These are phyloP conservation scores for Lasioglossum marginatum DNA, from an alignment of 2,888 invertebrate species.

Conservation along the genomic window DNA sequence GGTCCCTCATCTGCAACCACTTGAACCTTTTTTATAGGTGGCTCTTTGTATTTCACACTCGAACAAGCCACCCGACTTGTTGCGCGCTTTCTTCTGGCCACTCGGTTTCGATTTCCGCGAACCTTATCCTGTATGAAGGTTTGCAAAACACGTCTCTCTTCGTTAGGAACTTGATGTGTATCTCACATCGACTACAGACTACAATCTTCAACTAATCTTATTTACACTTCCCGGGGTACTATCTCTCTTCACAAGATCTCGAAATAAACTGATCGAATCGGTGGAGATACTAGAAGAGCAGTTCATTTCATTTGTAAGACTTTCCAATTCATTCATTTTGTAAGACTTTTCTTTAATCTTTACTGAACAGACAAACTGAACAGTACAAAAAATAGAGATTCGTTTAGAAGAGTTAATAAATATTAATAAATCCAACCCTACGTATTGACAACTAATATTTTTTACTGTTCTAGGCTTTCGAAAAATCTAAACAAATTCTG, in stretches of 20 bases:
- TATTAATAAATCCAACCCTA: too few relatives aligned
- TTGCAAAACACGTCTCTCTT: neutral
- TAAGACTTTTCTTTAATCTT: too few relatives aligned
- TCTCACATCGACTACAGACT: neutral
- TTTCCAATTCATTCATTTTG: too few relatives aligned
- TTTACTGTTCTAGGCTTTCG: too few relatives aligned
- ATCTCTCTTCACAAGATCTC: neutral
- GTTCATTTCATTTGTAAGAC: too few relatives aligned
- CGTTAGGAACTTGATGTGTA: neutral
- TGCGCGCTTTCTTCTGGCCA: constrained; percentile 14
- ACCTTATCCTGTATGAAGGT: neutral
- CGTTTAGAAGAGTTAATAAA: too few relatives aligned
- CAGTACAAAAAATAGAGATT: too few relatives aligned
- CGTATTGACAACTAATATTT: too few relatives aligned
- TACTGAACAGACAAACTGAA: too few relatives aligned
- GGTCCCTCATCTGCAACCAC: constrained; percentile 72
- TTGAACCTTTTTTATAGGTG: constrained; percentile 68
- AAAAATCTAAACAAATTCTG: too few relatives aligned
- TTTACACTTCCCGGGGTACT: neutral
- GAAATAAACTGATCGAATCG: neutral
- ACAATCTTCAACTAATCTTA: too few relatives aligned
- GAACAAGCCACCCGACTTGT: constrained; percentile 39
- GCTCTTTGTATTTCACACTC: constrained; percentile 71
- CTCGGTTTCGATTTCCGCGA: constrained; percentile 27
- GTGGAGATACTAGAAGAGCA: too few relatives aligned